These are phyloP conservation scores for Trochalopteron elliotii DNA, from an alignment of 2,113 vertebrate species.

Conservation along the genomic window DNA sequence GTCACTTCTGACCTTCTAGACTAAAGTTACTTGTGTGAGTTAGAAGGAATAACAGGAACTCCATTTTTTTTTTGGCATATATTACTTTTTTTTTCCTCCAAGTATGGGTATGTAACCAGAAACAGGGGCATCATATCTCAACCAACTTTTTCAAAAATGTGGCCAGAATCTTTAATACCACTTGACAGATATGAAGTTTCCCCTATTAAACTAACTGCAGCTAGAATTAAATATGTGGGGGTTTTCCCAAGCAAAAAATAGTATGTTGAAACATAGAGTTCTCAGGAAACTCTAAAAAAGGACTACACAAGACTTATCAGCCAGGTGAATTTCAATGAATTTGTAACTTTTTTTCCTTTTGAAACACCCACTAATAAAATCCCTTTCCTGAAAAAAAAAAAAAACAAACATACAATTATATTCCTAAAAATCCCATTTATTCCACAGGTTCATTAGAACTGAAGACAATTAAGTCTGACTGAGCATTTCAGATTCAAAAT, in stretches of 20 bases:
- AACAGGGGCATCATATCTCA: accelerated
- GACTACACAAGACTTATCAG: neutral
- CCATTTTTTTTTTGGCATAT: neutral
- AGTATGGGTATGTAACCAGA: neutral
- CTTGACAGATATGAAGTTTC: neutral
- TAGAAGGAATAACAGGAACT: neutral
- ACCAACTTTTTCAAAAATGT: neutral
- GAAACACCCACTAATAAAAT: neutral
- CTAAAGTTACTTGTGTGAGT: neutral
- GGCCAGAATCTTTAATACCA: neutral
- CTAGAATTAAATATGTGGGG: neutral
- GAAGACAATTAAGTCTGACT: neutral
- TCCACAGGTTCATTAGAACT: neutral
- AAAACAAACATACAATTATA: too few species aligned
- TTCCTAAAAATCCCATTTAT: neutral
- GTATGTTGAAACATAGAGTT: neutral
- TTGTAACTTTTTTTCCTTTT: neutral
- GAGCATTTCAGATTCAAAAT: neutral
- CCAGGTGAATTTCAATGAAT: neutral
- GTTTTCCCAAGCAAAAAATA: neutral
- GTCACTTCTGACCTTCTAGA: neutral
- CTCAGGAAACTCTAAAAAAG: neutral
- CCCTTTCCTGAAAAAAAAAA: neutral
- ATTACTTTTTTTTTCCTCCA: neutral
- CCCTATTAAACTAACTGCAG: neutral